Evolutionary conservation across 2,113 vertebrate species (phyloP).

Genomic region (Pelecanoides urinatrix): DNA sequence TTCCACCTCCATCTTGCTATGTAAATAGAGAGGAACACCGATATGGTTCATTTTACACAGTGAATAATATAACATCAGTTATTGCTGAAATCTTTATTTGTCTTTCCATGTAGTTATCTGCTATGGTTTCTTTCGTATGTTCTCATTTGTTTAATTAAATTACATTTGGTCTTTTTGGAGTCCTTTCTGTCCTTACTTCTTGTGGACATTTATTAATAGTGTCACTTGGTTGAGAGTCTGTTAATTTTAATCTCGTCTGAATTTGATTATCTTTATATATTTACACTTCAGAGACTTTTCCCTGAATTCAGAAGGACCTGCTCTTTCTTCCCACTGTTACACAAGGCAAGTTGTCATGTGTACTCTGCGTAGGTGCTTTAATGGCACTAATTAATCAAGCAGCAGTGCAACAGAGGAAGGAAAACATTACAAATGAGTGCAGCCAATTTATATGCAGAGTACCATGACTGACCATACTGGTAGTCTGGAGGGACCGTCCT

Average conservation of each 20-base stretch:
- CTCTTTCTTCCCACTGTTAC: background rate
- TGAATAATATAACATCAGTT: slow-evolving; percentile 12
- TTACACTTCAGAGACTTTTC: slow-evolving; percentile 62
- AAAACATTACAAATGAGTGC: background rate
- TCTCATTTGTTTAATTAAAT: slow-evolving; percentile 67
- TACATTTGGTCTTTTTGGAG: slow-evolving; percentile 20
- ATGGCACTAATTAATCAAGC: slow-evolving; percentile 50
- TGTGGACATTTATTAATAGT: slow-evolving; percentile 67
- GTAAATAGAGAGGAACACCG: background rate
- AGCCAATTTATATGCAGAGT: background rate
- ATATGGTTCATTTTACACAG: background rate
- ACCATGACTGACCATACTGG: background rate
- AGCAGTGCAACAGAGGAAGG: background rate
- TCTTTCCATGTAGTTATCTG: background rate
- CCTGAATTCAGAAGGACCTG: slow-evolving; percentile 29
- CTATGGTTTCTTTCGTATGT: slow-evolving; percentile 14
- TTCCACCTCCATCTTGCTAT: background rate
- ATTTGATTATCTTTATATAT: slow-evolving; percentile 69
- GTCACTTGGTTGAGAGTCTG: slow-evolving; percentile 65
- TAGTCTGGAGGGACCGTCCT: background rate
- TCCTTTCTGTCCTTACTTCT: slow-evolving; percentile 41
- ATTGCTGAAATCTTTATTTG: slow-evolving; percentile 50
- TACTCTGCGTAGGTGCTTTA: background rate
- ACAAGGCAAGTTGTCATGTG: background rate
- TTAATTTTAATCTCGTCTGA: slow-evolving; percentile 62